Percentiles rank a stretch among this genome's conserved stretches.
Evolutionary conservation across 2,888 invertebrate genomes (phyloP).

Genomic region (Nomada ferruginata): DNA sequence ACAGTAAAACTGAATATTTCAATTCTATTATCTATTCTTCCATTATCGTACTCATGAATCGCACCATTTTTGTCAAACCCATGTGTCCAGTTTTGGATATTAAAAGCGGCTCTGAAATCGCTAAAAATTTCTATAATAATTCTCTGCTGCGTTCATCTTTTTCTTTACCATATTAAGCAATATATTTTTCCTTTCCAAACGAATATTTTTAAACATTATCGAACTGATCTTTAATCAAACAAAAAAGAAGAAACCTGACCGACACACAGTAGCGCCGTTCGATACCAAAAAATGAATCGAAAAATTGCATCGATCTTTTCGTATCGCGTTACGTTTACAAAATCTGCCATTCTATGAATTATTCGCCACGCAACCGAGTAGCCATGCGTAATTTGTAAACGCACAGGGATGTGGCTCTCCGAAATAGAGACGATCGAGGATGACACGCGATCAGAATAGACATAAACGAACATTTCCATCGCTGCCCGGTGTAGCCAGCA

Average conservation of each 20-base stretch:
- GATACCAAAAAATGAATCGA: background rate
- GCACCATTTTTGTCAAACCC: background rate
- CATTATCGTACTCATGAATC: too few species aligned
- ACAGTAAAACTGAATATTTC: background rate
- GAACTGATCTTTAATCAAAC: too few species aligned
- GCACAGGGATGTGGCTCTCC: constrained; percentile 1
- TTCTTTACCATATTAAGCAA: background rate
- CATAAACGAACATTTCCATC: constrained; percentile 48
- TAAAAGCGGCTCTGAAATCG: background rate
- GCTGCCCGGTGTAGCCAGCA: constrained; percentile 31
- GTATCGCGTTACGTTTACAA: background rate
- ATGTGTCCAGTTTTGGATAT: background rate
- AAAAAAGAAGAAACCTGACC: too few species aligned
- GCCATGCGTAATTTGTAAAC: constrained; percentile 27
- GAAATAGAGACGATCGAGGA: constrained; percentile 11
- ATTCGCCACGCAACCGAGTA: background rate
- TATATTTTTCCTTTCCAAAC: background rate
- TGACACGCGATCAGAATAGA: constrained; percentile 20
- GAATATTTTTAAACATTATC: too few species aligned
- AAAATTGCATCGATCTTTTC: background rate
- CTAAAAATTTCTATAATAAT: background rate
- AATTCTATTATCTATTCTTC: too few species aligned
- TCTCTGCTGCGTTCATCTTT: background rate
- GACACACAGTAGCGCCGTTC: too few species aligned
- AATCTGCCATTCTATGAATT: background rate